phyloP scores from a whole-genome alignment of 1,140 invertebrate species.

The Danaus melanippus region DNA sequence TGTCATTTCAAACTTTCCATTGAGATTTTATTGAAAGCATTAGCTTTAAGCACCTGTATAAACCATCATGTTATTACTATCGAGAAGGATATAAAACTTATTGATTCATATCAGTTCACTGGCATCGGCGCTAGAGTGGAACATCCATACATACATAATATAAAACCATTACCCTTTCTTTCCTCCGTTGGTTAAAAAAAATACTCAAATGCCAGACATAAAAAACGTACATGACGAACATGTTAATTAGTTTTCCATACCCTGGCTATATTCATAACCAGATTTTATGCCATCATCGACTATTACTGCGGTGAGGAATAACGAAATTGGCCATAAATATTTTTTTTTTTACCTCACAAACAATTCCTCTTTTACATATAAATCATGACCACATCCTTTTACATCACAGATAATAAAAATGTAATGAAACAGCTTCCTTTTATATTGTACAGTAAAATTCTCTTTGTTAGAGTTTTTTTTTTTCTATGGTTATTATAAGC shows the following conservation, averaged over 20 bases:
- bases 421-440: conserved; percentile 22
- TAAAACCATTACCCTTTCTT: too few species aligned
- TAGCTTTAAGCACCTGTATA: too few species aligned
- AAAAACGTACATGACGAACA: conserved; percentile 1
- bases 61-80: neutral
- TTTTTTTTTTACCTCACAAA: conserved; percentile 6
- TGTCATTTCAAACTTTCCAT: too few species aligned
- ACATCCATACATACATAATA: too few species aligned
- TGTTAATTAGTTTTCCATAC: conserved; percentile 4
- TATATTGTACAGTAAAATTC: too few species aligned
- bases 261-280: conserved; percentile 1
- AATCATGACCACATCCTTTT: conserved; percentile 6
- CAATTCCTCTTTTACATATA: conserved; percentile 15
- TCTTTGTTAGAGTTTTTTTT: too few species aligned
- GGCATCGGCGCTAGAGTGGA: too few species aligned
- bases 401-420: conserved; percentile 17
- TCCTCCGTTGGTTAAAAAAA: too few species aligned
- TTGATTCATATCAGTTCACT: too few species aligned
- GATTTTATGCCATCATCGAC: conserved; percentile 9
- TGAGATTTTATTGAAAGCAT: too few species aligned
- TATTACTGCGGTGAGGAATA: conserved; percentile 3
- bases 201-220: conserved; percentile 1
- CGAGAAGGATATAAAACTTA: too few species aligned
- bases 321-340: conserved; percentile 12
- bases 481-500: too few species aligned